Base-by-base conservation (phyloP, 2,797 vertebrate genomes). In the Enteromius unitaeniatus region DNA sequence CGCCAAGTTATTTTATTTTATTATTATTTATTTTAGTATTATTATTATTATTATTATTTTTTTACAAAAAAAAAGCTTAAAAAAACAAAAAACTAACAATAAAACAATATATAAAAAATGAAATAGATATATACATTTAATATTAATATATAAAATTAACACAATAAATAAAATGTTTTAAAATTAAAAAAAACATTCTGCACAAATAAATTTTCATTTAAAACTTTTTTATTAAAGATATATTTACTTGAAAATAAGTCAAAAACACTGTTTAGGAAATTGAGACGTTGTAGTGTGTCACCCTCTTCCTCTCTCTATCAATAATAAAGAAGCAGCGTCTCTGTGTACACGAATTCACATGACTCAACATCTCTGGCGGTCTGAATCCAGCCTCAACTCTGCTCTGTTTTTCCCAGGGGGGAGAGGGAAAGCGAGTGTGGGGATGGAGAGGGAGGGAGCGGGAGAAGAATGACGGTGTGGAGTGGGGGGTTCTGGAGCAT, bases 321-420 rank as follows among this genome's bases (percentile, higher is more conserved):
- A 94, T 93, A 93, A 14, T 94, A 62, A 69, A 73, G 69, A 28
- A 72, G 89, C 62, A 93, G 92, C 94, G 94, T 96, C 93, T 96
- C 95, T 97, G 95, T 97, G 95, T 96, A 96, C 96, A 97, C 95
- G 94, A 97, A 96, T 96, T 97, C 96, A 96, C 96, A 98, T 99
- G 97, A 99, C 97, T 98, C 97, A 94, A 96, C 97, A 98, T 96
- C 97, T 97, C 94, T 94, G 94, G 90, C 90, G 93, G 94, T 94
- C 94, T 92, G 91, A 88, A 95, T 89, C 94, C 90, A 92, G 94
- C 58, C 68, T 80, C 67, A 40, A 73, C 95, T 94, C 95, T 96
- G 95, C 80, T 89, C 92, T 95, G 93, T 90, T 93, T 95, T 95
- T 95, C 95, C 95, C 94, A 95, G 87, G 85, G 94, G 94, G 94